Conservation (phyloP, 2,797 vertebrate species). For the Poeciliopsis gracilis region DNA sequence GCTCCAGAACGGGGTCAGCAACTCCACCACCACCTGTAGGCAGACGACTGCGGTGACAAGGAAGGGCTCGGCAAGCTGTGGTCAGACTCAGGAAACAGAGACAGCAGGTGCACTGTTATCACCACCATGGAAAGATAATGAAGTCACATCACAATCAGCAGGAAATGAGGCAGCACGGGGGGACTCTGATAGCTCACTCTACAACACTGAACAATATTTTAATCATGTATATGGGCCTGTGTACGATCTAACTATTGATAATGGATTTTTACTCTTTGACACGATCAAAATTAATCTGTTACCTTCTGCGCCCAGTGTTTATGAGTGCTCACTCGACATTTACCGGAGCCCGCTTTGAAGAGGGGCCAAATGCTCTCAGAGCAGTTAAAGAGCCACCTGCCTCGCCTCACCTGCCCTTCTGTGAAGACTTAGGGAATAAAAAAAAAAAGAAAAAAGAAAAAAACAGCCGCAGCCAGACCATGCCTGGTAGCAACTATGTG, state of each 20-base stretch:
- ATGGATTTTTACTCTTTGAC: conserved; percentile 18
- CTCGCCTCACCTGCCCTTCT: conserved; percentile 77
- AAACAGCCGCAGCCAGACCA: conserved; percentile 45
- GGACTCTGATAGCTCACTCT: conserved; percentile 39
- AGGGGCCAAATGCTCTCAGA: conserved; percentile 72
- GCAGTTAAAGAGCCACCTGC: conserved; percentile 79
- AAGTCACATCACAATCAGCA: conserved; percentile 72
- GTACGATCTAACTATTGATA: conserved; percentile 22
- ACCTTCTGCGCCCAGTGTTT: conserved; percentile 56
- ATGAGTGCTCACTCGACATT: conserved; percentile 69
- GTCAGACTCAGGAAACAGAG: conserved; percentile 73
- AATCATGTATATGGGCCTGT: conserved; percentile 16
- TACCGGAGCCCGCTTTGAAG: conserved; percentile 72
- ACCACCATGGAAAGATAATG: conserved; percentile 74
- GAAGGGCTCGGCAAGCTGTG: conserved; percentile 56
- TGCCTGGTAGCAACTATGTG: conserved; percentile 63
- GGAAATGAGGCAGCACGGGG: conserved; percentile 66
- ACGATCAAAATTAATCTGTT: conserved; percentile 46
- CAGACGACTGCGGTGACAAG: conserved; percentile 36
- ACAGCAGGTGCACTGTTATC: conserved; percentile 80
- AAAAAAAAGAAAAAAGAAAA: conserved; percentile 44
- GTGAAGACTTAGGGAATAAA: conserved; percentile 68
- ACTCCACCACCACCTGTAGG: conserved; percentile 67
- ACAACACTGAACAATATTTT: conserved; percentile 34
- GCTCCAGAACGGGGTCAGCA: conserved; percentile 39